These are phyloP conservation scores for Micromys minutus DNA, from an alignment of 2,113 vertebrate species.

Conservation along the genomic window DNA sequence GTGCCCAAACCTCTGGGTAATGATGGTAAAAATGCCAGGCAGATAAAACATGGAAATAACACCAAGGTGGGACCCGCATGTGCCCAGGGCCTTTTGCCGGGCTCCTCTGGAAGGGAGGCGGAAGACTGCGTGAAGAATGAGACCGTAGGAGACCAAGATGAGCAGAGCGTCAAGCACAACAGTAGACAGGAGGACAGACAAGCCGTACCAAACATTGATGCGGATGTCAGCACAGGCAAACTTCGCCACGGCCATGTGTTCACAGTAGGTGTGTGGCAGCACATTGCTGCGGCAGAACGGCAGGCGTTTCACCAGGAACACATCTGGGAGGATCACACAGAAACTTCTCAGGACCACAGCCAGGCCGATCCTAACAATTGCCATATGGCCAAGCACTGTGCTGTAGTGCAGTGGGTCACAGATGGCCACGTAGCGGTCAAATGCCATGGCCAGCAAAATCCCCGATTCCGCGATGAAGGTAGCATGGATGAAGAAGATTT, in stretches of 20 bases:
- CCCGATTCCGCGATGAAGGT: constrained; percentile 37
- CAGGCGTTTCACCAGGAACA: constrained; percentile 56
- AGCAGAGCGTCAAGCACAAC: constrained; percentile 16
- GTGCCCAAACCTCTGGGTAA: constrained; percentile 31
- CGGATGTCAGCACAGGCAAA: constrained; percentile 50
- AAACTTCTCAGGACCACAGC: constrained; percentile 43
- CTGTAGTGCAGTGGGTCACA: constrained; percentile 51
- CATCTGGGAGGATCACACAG: neutral
- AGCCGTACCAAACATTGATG: constrained; percentile 38
- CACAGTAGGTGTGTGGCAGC: constrained; percentile 66
- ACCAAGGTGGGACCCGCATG: constrained; percentile 22
- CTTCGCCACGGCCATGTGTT: constrained; percentile 63
- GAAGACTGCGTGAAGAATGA: constrained; percentile 42
- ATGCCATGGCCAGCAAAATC: constrained; percentile 53
- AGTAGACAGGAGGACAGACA: constrained; percentile 11
- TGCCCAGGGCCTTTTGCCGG: constrained; percentile 47
- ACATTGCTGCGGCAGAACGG: constrained; percentile 39
- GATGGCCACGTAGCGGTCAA: constrained; percentile 47
- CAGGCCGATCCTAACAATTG: constrained; percentile 7
- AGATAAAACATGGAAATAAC: constrained; percentile 64
- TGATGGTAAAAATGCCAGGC: constrained; percentile 45
- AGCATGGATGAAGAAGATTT: constrained; percentile 46
- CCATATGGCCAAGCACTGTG: neutral
- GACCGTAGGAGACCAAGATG: constrained; percentile 43
- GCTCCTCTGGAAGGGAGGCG: constrained; percentile 19